Evolutionary conservation across 2,888 invertebrate species (phyloP).

Genomic region (Mythimna ferrago): DNA sequence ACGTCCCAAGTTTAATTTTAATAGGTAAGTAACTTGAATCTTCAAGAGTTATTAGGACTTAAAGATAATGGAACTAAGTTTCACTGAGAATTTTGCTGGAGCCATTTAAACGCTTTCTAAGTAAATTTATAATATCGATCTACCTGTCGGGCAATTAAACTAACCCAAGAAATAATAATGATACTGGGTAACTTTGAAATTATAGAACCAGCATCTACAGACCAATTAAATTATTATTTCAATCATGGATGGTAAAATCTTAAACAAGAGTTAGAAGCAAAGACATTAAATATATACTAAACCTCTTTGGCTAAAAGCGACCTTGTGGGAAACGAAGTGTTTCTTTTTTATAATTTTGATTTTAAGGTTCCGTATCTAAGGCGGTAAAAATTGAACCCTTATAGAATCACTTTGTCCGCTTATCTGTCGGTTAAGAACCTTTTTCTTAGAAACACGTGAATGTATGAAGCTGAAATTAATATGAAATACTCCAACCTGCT

Average conservation of each 20-base stretch:
- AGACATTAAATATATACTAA: too few relatives aligned
- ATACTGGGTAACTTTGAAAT: constrained; percentile 4
- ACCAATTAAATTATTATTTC: neutral
- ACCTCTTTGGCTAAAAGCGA: neutral
- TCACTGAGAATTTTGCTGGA: constrained; percentile 29
- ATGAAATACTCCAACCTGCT: too few relatives aligned
- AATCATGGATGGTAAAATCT: neutral
- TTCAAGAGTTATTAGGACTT: constrained; percentile 44
- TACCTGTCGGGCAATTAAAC: constrained; percentile 48
- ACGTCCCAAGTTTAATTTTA: constrained; percentile 45
- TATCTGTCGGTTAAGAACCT: too few relatives aligned
- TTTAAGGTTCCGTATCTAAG: too few relatives aligned
- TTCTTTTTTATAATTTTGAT: too few relatives aligned
- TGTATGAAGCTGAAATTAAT: too few relatives aligned
- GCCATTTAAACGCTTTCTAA: constrained; percentile 39
- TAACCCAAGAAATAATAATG: constrained; percentile 36
- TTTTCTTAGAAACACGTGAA: too few relatives aligned
- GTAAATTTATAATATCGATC: constrained; percentile 43
- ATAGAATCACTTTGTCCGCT: too few relatives aligned
- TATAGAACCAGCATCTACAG: neutral
- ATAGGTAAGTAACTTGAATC: constrained; percentile 38
- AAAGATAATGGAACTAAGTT: constrained; percentile 50
- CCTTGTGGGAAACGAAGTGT: neutral
- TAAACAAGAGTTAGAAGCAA: too few relatives aligned
- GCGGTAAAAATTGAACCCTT: too few relatives aligned